Evolutionary conservation across 2,113 vertebrate genomes (phyloP), one percentile per base, ranked within the genome.

Genomic region (Colius striatus): DNA sequence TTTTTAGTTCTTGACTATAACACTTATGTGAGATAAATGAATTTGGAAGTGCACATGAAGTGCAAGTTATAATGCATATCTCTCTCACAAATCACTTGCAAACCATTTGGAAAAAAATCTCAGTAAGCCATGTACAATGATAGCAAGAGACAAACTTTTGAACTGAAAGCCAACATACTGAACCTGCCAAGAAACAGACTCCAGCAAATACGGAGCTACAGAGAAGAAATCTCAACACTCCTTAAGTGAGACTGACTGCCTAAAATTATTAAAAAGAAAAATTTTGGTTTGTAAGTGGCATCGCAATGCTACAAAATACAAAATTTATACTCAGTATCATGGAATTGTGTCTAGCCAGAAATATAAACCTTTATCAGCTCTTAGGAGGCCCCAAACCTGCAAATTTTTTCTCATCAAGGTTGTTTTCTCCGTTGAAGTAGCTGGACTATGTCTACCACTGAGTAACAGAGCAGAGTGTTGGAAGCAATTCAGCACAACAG

Each of bases 31-130:
- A 91, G 68, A 78, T 41, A 90, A 90, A 92, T 72, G 4, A 93
- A 89, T 77, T 81, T 75, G 83, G 68, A 89, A 96, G 87, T 85
- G 74, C 51, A 45, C 58, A 51, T 47, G 50, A 94, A 90, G 65
- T 93, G 70, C 70, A 86, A 96, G 50, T 54, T 91, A 48, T 81
- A 91, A 92, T 78, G 63, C 55, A 32, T 23, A 68, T 55, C 43
- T 95, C 41, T 26, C 63, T 95, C 92, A 80, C 91, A 93, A 94
- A 96, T 96, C 67, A 90, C 66, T 88, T 51, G 76, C 41, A 92
- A 94, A 86, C 61, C 61, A 29, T 62, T 87, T 92, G 90, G 94
- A 78, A 92, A 85, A 85, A 97, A 85, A 41, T 41, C 54, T 87
- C 67, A 93, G 82, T 95, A 88, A 95, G 36, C 91, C 73, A 80